A percentile compares a stretch with the other conserved stretches of the same genome.
Conservation (phyloP, 92 coral and sea anemone species). For the Muricea muricata region DNA sequence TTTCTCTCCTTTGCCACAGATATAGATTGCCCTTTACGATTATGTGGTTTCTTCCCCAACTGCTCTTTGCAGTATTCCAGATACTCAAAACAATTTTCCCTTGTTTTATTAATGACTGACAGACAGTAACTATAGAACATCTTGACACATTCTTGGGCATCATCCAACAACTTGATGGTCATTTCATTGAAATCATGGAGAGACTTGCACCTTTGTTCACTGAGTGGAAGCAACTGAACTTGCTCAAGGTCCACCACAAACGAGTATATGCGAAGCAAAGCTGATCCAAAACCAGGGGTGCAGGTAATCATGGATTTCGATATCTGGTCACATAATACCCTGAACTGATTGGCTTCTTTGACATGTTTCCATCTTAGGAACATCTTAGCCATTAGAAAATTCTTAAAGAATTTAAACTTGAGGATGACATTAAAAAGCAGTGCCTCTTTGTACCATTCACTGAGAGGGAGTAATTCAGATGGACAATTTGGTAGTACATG, state of each 20-base stretch:
- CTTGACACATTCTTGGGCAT: slow-evolving; percentile 75
- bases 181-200: slow-evolving; percentile 82
- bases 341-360: slow-evolving; percentile 78
- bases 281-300: slow-evolving; percentile 97
- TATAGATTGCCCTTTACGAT: slow-evolving; percentile 80
- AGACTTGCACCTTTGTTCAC: slow-evolving; percentile 68
- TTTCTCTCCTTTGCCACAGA: slow-evolving; percentile 82
- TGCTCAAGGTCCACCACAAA: slow-evolving; percentile 84
- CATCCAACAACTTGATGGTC: slow-evolving; percentile 70
- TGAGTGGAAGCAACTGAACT: slow-evolving; percentile 91
- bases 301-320: slow-evolving; percentile 75
- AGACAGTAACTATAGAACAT: slow-evolving; percentile 89
- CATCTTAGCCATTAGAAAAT: slow-evolving; percentile 84
- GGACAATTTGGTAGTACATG: slow-evolving; percentile 84
- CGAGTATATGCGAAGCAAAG: slow-evolving; percentile 81
- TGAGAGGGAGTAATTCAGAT: slow-evolving; percentile 83
- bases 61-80: slow-evolving; percentile 91
- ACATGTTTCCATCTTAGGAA: slow-evolving; percentile 82
- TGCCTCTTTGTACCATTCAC: slow-evolving; percentile 95
- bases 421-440: slow-evolving; percentile 80
- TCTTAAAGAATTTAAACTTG: slow-evolving; percentile 83
- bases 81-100: slow-evolving; percentile 94
- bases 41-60: slow-evolving; percentile 75
- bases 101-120: slow-evolving; percentile 87
- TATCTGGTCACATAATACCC: slow-evolving; percentile 72